These are phyloP conservation scores for Eueremaeus valkanovi DNA, from an alignment of 2,888 invertebrate species.

Conservation along the genomic window DNA sequence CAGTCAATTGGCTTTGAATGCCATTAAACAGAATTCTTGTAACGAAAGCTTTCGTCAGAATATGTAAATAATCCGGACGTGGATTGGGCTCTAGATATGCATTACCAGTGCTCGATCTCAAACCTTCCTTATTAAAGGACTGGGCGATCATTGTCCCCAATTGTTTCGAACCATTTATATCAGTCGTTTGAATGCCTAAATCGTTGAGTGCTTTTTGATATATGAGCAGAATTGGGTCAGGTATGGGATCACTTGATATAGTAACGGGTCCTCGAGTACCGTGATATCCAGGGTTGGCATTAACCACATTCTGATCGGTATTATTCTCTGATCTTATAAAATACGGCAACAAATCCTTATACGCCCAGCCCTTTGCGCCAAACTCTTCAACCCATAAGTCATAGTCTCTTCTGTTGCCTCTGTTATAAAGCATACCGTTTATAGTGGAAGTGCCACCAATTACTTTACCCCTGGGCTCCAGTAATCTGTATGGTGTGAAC, in stretches of 20 bases:
- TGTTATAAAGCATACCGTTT: constrained; percentile 10
- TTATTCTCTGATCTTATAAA: constrained; percentile 28
- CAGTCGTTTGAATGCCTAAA: constrained; percentile 19
- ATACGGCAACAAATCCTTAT: constrained; percentile 24
- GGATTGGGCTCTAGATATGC: constrained; percentile 35
- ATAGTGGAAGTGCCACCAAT: constrained; percentile 27
- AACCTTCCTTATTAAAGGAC: background rate
- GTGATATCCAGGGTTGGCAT: constrained; percentile 34
- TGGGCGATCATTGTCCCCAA: constrained; percentile 9
- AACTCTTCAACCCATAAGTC: constrained; percentile 2
- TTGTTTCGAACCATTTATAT: constrained; percentile 33
- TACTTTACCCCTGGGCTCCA: constrained; percentile 76
- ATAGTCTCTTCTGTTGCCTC: constrained; percentile 3
- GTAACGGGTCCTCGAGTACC: constrained; percentile 11
- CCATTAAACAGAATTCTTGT: background rate
- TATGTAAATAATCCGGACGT: constrained; percentile 25
- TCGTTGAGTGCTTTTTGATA: constrained; percentile 4
- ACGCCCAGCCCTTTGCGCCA: constrained; percentile 37
- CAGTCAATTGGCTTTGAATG: background rate
- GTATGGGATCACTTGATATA: background rate
- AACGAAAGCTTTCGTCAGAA: constrained; percentile 12
- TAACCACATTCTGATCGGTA: background rate
- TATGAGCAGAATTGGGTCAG: background rate
- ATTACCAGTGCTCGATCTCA: background rate
- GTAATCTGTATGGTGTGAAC: background rate